Evolutionary conservation across 1,140 invertebrate genomes (phyloP).

Genomic region (Pissodes strobi): DNA sequence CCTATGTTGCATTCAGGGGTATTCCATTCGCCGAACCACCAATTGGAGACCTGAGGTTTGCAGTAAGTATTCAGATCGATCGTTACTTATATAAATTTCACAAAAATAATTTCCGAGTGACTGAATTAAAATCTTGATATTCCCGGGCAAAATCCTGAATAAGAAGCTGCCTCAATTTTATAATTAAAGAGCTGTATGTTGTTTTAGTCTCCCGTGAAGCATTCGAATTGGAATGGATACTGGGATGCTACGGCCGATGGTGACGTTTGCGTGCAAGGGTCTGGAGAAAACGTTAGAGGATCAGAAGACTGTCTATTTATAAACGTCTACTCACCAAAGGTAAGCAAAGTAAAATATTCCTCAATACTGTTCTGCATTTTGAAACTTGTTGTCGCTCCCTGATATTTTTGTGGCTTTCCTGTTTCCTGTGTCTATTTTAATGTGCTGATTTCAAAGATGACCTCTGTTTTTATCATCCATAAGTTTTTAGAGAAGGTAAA

Average conservation of each 20-base stretch:
- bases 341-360: constrained; percentile 5
- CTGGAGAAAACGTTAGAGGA: constrained; percentile 11
- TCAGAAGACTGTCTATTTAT: constrained; percentile 40
- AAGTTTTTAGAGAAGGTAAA: too few relatives aligned
- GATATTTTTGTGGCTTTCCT: background rate
- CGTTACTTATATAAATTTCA: background rate
- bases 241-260: constrained; percentile 21
- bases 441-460: too few relatives aligned
- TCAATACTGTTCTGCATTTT: background rate
- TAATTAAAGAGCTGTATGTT: too few relatives aligned
- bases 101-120: background rate
- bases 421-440: too few relatives aligned
- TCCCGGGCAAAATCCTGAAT: background rate
- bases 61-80: constrained; percentile 40
- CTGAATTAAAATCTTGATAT: background rate
- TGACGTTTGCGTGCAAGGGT: constrained; percentile 24
- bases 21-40: constrained; percentile 73
- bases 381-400: too few relatives aligned
- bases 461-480: too few relatives aligned
- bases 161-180: background rate
- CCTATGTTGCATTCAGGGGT: constrained; percentile 65
- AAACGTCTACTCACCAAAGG: constrained; percentile 35
- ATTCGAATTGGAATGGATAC: constrained; percentile 27
- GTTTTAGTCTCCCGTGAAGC: constrained; percentile 27
- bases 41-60: constrained; percentile 64